phyloP scores from a whole-genome alignment of 2,797 vertebrate species.

The Phaenicophaeus curvirostris region DNA sequence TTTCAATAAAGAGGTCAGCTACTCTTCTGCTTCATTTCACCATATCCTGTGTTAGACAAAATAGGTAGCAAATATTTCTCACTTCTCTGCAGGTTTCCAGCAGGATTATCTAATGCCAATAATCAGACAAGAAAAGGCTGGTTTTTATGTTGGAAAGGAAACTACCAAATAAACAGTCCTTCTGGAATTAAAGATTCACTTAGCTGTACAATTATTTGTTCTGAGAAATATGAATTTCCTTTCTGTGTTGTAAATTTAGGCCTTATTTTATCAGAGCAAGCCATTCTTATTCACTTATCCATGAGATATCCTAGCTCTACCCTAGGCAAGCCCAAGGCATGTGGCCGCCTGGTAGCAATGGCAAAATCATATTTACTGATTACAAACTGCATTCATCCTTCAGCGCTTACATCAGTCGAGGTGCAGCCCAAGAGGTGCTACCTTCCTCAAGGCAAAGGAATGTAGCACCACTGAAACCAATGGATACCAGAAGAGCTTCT shows the following conservation, averaged over 20 bases:
- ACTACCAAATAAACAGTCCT: background rate
- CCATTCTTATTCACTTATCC: background rate
- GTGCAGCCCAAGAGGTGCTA: background rate
- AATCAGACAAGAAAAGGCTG: background rate
- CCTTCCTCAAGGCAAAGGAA: background rate
- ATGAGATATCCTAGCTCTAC: background rate
- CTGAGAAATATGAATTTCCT: background rate
- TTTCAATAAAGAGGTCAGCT: slow-evolving; percentile 48
- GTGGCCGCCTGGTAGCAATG: background rate
- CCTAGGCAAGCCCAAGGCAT: background rate
- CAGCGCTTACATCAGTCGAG: rapidly evolving
- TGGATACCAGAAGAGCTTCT: background rate
- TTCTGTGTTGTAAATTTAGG: background rate
- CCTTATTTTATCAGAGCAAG: background rate
- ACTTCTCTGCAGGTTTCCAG: background rate
- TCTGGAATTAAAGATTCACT: background rate
- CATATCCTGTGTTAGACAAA: slow-evolving; percentile 11
- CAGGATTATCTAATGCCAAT: background rate
- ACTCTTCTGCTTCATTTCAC: background rate
- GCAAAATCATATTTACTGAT: background rate
- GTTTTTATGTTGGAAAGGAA: background rate
- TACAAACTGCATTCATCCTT: background rate
- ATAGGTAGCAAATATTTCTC: slow-evolving; percentile 5
- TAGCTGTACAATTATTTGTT: background rate
- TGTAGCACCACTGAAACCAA: background rate